Evolutionary conservation across 2,888 invertebrate species (phyloP).

Genomic region (Lydus trimaculatus): DNA sequence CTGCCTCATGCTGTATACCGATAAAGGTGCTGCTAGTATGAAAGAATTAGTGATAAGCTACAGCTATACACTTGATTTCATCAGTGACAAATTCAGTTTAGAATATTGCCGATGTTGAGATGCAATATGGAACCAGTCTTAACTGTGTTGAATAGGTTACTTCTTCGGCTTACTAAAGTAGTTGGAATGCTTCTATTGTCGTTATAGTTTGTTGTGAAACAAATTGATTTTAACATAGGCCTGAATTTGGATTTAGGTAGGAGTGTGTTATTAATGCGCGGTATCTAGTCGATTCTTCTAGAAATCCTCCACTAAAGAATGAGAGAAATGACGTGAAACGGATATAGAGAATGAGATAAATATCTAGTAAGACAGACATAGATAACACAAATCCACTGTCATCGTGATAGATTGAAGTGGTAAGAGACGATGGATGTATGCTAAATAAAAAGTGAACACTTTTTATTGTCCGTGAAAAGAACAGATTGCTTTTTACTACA

Average conservation of each 20-base stretch:
- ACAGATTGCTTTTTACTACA: constrained; percentile 44
- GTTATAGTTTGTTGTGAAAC: too few relatives aligned
- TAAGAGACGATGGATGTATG: constrained; percentile 55
- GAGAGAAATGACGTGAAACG: constrained; percentile 54
- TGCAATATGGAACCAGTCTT: not conserved
- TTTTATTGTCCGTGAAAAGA: constrained; percentile 55
- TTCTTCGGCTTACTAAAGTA: too few relatives aligned
- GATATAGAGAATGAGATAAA: constrained; percentile 56
- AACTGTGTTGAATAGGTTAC: too few relatives aligned
- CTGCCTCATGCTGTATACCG: too few relatives aligned
- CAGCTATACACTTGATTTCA: constrained; percentile 24
- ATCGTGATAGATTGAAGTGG: constrained; percentile 56
- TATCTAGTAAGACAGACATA: constrained; percentile 56
- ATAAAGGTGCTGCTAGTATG: not conserved
- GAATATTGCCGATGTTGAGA: not conserved
- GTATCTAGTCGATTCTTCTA: constrained; percentile 36
- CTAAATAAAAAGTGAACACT: constrained; percentile 56
- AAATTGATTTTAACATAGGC: not conserved
- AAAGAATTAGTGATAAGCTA: not conserved
- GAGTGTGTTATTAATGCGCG: constrained; percentile 37
- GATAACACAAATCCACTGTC: constrained; percentile 60
- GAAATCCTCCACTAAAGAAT: constrained; percentile 32
- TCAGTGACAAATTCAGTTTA: constrained; percentile 12
- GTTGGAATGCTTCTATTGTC: too few relatives aligned
- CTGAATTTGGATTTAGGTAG: constrained; percentile 3